phyloP scores from a whole-genome alignment of 2,113 vertebrate genomes.

The Ovis aries region ARS-UI_Ramb_v3.0 NC_056055.1:172686501-172687000 shows the following conservation, averaged over 20 bases:
- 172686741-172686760: background rate
- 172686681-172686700: background rate
- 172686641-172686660: background rate
- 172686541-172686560: background rate
- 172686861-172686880: background rate
- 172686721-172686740: background rate
- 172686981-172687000: background rate
- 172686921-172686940: background rate
- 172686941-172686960: background rate
- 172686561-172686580: background rate
- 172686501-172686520: background rate
- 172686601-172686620: background rate
- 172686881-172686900: background rate
- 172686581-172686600: background rate
- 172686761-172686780: background rate
- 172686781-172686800: background rate
- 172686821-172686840: background rate
- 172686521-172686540: background rate
- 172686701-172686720: background rate
- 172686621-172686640: background rate
- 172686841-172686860: background rate
- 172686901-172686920: background rate
- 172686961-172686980: background rate
- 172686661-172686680: background rate
- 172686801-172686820: background rate